Percentiles rank a stretch among this genome's conserved stretches.
Evolutionary conservation across 2,797 vertebrate genomes (phyloP).

Genomic region (Glyptemys insculpta): DNA sequence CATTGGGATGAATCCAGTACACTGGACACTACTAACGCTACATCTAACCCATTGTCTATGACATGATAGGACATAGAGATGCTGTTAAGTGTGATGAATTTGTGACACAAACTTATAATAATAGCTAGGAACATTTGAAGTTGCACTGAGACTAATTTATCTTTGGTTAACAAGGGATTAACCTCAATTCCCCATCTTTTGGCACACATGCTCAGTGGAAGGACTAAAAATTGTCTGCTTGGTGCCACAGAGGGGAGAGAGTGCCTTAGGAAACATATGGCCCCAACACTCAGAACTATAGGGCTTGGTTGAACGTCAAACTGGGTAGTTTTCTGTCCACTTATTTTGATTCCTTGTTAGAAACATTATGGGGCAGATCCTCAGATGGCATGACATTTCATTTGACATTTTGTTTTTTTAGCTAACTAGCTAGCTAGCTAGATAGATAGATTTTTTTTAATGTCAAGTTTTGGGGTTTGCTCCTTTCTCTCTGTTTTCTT

Average conservation of each 20-base stretch:
- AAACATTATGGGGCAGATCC: neutral
- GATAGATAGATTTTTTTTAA: neutral
- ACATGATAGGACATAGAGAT: neutral
- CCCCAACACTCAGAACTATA: neutral
- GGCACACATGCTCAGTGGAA: neutral
- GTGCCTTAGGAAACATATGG: neutral
- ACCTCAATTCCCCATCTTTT: neutral
- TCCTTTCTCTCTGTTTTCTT: neutral
- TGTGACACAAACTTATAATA: neutral
- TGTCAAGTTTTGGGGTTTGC: neutral
- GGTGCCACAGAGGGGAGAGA: neutral
- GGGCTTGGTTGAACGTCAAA: neutral
- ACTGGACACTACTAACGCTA: neutral
- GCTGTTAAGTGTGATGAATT: neutral
- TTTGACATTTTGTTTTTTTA: no score
- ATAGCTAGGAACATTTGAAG: neutral
- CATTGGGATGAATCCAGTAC: neutral
- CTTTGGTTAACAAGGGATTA: neutral
- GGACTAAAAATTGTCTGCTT: neutral
- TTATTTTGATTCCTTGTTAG: neutral
- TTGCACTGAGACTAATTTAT: neutral
- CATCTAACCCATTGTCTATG: neutral
- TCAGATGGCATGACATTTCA: neutral
- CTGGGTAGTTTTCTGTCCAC: neutral
- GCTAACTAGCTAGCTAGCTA: no score